Evolutionary conservation across 2,113 vertebrate species (phyloP).

Genomic region (Rhynchomys soricoides): DNA sequence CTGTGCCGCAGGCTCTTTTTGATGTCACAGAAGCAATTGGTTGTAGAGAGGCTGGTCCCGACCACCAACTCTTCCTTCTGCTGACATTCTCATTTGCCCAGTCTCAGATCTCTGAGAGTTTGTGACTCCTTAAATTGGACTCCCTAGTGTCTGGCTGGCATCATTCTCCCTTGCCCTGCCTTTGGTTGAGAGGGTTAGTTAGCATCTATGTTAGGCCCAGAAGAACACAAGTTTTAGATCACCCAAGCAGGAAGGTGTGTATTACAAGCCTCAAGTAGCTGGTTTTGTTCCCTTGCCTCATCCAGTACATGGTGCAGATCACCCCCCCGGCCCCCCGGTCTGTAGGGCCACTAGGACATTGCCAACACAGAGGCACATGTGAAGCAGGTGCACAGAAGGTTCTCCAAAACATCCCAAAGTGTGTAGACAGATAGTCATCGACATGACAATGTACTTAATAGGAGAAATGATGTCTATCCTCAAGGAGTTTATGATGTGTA

Average conservation of each 20-base stretch:
- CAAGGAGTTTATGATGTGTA: not conserved
- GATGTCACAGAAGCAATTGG: not conserved
- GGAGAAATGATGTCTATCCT: not conserved
- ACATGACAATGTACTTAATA: not conserved
- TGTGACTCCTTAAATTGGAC: not conserved
- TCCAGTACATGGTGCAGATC: fast-evolving
- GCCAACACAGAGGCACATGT: not conserved
- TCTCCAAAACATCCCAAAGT: not conserved
- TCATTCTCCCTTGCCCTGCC: not conserved
- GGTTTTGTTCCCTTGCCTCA: not conserved
- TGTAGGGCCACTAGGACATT: fast-evolving
- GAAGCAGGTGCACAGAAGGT: not conserved
- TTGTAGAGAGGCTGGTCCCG: not conserved
- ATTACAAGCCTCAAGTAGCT: not conserved
- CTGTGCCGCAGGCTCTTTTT: not conserved
- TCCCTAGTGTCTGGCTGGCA: not conserved
- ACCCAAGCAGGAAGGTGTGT: not conserved
- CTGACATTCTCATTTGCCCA: not conserved
- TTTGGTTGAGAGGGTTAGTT: not conserved
- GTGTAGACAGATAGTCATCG: not conserved
- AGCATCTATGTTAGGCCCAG: not conserved
- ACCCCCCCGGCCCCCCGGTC: too few species aligned
- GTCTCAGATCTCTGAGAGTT: not conserved
- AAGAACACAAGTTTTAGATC: not conserved
- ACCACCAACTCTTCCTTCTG: not conserved